Evolutionary conservation across 1,140 invertebrate species (phyloP).

Genomic region (Ganaspis sp.): DNA sequence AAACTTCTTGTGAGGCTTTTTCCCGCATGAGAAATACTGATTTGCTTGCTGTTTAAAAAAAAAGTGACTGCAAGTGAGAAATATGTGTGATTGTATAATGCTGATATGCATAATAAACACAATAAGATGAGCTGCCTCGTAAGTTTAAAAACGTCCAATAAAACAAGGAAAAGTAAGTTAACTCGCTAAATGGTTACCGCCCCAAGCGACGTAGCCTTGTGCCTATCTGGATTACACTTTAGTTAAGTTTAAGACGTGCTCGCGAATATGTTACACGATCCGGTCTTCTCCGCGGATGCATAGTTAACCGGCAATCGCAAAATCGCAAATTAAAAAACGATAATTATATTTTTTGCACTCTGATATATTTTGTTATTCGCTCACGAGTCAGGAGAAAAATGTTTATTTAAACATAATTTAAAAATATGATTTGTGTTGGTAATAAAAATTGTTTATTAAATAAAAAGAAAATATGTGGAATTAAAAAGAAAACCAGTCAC

Average conservation of each 20-base stretch:
- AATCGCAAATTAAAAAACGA: neutral
- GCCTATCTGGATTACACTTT: constrained; percentile 41
- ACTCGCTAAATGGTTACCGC: constrained; percentile 60
- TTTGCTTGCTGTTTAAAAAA: neutral
- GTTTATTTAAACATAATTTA: no score
- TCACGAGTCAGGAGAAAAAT: no score
- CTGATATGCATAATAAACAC: constrained; percentile 26
- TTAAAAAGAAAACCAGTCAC: no score
- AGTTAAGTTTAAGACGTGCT: constrained; percentile 58
- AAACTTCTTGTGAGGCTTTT: no score
- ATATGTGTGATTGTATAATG: neutral
- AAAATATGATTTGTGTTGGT: no score
- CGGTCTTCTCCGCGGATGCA: neutral
- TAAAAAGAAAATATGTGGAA: no score
- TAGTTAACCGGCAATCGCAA: neutral
- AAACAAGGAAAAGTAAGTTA: constrained; percentile 55
- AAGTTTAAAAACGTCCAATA: constrained; percentile 52
- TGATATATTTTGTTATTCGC: no score
- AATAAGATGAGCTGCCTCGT: neutral
- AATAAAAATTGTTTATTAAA: no score
- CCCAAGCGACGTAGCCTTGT: constrained; percentile 58
- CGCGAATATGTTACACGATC: constrained; percentile 37
- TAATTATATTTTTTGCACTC: neutral
- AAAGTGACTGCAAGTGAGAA: constrained; percentile 6
- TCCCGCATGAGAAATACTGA: neutral